Evolutionary conservation across 2,888 invertebrate species (phyloP).

Genomic region (Augiades crinisus): DNA sequence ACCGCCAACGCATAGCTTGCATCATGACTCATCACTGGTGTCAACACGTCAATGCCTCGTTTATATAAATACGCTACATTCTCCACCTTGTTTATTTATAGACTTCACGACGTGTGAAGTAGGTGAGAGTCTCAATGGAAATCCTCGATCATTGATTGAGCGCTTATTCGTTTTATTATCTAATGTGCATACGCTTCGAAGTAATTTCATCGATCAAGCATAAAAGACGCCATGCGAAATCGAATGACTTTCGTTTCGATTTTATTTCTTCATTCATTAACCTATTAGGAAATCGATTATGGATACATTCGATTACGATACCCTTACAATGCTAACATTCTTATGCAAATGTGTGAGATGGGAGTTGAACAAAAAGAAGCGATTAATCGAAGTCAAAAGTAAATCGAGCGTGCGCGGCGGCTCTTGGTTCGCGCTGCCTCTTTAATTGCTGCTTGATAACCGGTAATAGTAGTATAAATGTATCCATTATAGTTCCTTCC

Average conservation of each 20-base stretch:
- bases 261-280: too few relatives aligned
- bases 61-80: constrained; percentile 59
- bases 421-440: constrained; percentile 55
- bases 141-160: constrained; percentile 52
- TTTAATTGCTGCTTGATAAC: constrained; percentile 73
- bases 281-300: constrained; percentile 2
- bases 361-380: constrained; percentile 63
- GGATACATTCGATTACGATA: constrained; percentile 8
- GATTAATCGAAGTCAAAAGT: constrained; percentile 70
- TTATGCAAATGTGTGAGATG: constrained; percentile 68
- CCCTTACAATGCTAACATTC: constrained; percentile 44
- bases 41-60: constrained; percentile 62
- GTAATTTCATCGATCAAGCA: constrained; percentile 37
- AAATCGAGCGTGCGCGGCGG: constrained; percentile 58
- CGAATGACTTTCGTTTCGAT: constrained; percentile 19
- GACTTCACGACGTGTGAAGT: constrained; percentile 42
- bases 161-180: constrained; percentile 39
- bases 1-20: constrained; percentile 46
- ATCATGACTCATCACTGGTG: constrained; percentile 65
- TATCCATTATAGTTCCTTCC: constrained; percentile 57
- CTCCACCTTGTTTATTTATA: constrained; percentile 58
- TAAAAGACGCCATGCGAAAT: constrained; percentile 21
- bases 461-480: constrained; percentile 66
- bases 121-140: constrained; percentile 48
- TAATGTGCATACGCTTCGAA: constrained; percentile 36